Evolutionary conservation across 2,888 invertebrate genomes (phyloP).

Genomic region (Meganola albula): DNA sequence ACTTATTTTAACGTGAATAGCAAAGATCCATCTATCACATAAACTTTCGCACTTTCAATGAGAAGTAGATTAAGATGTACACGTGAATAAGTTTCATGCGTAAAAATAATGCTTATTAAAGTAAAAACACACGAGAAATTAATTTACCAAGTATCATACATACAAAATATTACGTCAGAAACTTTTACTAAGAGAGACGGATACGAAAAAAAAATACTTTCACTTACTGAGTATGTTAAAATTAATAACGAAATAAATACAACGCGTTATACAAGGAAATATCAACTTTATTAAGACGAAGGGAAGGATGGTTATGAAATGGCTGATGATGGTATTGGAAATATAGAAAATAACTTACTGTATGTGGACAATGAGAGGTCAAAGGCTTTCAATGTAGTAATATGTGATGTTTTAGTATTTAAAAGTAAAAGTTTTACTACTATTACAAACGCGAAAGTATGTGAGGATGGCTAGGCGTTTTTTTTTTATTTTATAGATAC

Average conservation of each 20-base stretch:
- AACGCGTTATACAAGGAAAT: conserved; percentile 18
- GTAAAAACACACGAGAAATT: conserved; percentile 28
- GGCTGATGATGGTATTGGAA: conserved; percentile 11
- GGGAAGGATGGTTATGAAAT: conserved; percentile 21
- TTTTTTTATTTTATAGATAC: too few species aligned
- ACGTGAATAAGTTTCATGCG: too few species aligned
- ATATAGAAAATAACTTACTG: conserved; percentile 25
- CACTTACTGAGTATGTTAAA: conserved; percentile 43
- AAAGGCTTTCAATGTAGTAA: conserved; percentile 50
- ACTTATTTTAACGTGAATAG: too few species aligned
- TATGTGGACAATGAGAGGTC: conserved; percentile 55
- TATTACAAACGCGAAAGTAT: too few species aligned
- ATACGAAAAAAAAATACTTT: conserved; percentile 66
- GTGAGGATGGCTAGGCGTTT: too few species aligned
- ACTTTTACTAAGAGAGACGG: conserved; percentile 69
- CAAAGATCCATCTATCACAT: too few species aligned
- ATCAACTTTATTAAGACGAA: conserved; percentile 10
- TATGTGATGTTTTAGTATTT: conserved; percentile 21
- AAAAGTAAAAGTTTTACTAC: conserved; percentile 31
- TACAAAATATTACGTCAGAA: conserved; percentile 60
- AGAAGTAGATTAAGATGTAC: conserved; percentile 2
- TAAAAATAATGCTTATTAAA: conserved; percentile 23
- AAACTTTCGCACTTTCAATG: neutral
- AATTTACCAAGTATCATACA: conserved; percentile 30
- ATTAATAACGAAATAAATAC: conserved; percentile 33